Percentiles rank a stretch among this genome's conserved stretches.
Conservation (phyloP, 2,888 invertebrate species). For the Caenorhabditis plicata region DNA sequence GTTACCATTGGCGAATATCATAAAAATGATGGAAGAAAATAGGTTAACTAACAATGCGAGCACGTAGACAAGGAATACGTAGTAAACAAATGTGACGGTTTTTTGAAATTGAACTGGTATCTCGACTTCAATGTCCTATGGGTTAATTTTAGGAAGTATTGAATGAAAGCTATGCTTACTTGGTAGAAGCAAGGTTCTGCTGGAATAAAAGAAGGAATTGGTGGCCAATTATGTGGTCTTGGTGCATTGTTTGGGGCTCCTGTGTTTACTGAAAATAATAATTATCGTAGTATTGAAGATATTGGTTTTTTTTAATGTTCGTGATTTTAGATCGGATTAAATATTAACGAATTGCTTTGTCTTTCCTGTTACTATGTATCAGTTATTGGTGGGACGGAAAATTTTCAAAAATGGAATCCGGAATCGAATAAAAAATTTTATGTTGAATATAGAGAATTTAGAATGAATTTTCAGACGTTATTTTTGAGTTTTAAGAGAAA, state of each 20-base stretch:
- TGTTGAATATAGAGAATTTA: no score
- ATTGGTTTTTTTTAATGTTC: no score
- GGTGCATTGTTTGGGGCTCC: conserved; percentile 66
- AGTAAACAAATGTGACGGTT: conserved; percentile 92
- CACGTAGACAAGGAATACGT: conserved; percentile 77
- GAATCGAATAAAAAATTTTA: no score
- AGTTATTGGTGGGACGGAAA: no score
- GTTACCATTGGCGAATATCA: conserved; percentile 69
- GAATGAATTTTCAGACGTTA: no score
- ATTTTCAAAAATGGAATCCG: no score
- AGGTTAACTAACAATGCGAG: conserved; percentile 82
- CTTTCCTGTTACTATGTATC: no score
- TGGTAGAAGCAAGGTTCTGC: conserved; percentile 98
- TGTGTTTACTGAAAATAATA: conserved; percentile 23
- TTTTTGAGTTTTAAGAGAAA: no score
- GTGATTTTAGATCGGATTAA: no score
- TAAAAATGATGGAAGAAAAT: conserved; percentile 80
- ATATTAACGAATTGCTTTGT: no score
- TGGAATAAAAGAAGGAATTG: conserved; percentile 84
- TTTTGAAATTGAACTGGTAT: conserved; percentile 96
- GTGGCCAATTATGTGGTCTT: conserved; percentile 95
- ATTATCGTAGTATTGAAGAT: no score
- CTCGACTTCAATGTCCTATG: conserved; percentile 88
- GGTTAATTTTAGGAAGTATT: conserved; percentile 2
- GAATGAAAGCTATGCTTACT: conserved; percentile 11